Percentiles rank a stretch among this genome's conserved stretches.
These are phyloP conservation scores for Coenonympha glycerion DNA, from an alignment of 2,888 invertebrate species.

Conservation along the genomic window DNA sequence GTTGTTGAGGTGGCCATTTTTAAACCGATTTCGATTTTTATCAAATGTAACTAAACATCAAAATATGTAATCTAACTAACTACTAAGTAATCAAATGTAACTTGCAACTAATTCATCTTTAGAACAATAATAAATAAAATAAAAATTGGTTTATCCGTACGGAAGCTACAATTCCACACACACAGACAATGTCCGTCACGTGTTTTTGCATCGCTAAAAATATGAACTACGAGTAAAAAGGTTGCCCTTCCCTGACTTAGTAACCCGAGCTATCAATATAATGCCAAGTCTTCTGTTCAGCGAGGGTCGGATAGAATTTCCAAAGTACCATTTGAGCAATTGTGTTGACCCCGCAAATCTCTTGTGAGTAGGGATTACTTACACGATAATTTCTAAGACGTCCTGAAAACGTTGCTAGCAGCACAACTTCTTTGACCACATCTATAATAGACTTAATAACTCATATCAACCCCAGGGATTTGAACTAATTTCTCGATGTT, in stretches of 20 bases:
- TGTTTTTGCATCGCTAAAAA: no score
- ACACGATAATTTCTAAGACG: slow-evolving; percentile 10
- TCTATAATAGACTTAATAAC: slow-evolving; percentile 1
- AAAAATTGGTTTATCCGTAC: no score
- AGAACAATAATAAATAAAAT: no score
- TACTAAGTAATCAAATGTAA: no score
- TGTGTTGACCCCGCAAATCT: slow-evolving; percentile 12
- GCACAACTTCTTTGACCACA: background rate
- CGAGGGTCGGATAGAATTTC: slow-evolving; percentile 8
- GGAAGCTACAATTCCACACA: no score
- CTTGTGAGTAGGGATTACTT: slow-evolving; percentile 9
- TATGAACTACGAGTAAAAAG: background rate
- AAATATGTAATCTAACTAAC: no score
- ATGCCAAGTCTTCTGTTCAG: background rate
- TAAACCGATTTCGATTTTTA: no score
- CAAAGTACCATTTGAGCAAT: slow-evolving; percentile 5
- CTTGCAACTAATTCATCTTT: no score
- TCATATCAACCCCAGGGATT: background rate
- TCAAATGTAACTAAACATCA: no score
- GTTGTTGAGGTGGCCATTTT: no score
- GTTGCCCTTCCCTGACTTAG: background rate
- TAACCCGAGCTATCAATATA: slow-evolving; percentile 2
- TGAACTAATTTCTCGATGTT: background rate
- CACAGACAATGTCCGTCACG: no score
- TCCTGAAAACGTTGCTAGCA: background rate